These are phyloP conservation scores for Pluvianellus socialis DNA, from an alignment of 2,113 vertebrate genomes.

Conservation along the genomic window DNA sequence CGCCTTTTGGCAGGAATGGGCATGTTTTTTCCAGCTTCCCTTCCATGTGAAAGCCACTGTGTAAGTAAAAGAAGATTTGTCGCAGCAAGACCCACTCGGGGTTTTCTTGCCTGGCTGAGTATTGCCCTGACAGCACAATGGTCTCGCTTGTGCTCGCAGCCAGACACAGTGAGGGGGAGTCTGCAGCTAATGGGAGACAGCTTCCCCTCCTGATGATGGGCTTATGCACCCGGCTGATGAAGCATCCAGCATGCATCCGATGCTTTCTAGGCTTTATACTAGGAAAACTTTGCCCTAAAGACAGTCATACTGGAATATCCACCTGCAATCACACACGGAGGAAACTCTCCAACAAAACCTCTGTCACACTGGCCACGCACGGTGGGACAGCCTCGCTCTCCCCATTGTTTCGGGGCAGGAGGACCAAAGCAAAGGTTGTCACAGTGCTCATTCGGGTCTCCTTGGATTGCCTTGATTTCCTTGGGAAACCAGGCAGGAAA, in stretches of 20 bases:
- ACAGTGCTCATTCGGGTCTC: accelerated
- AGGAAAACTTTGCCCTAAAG: not conserved
- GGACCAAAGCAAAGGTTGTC: not conserved
- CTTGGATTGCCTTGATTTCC: not conserved
- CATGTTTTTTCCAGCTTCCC: slow-evolving; percentile 23
- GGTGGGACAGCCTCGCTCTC: accelerated
- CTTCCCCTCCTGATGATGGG: accelerated
- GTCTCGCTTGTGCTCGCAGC: not conserved
- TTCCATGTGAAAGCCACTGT: slow-evolving; percentile 5
- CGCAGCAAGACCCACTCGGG: not conserved
- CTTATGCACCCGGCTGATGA: not conserved
- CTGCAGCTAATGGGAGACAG: not conserved
- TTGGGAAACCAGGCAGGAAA: not conserved
- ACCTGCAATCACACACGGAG: accelerated
- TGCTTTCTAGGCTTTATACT: not conserved
- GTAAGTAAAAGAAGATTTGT: not conserved
- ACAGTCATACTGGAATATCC: not conserved
- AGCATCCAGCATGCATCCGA: accelerated
- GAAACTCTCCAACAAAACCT: not conserved
- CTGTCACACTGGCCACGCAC: accelerated
- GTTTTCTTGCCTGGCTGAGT: not conserved
- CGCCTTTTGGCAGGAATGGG: not conserved
- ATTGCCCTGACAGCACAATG: not conserved
- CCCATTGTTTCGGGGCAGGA: not conserved
- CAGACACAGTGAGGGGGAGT: accelerated